A percentile compares a stretch with the other conserved stretches of the same genome.
Conservation (phyloP, 2,797 vertebrate species). For the Meda fulgida region DNA sequence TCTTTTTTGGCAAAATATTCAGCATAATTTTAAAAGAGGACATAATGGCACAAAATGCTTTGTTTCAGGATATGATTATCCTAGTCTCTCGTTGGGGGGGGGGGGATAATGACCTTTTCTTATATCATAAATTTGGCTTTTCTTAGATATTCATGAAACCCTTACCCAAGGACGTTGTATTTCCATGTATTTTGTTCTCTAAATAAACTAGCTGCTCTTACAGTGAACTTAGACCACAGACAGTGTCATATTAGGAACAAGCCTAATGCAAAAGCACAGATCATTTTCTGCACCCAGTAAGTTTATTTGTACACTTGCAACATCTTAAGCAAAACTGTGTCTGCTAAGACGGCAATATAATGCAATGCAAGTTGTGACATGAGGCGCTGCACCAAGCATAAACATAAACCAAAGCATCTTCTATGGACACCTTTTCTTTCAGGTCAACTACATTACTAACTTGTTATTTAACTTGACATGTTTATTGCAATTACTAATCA, state of each 20-base stretch:
- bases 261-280: not conserved
- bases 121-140: not conserved
- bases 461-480: not conserved
- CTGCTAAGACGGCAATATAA: not conserved
- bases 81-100: not conserved
- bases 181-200: not conserved
- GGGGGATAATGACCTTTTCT: not conserved
- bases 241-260: not conserved
- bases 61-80: not conserved
- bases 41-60: not conserved
- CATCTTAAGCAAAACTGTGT: not conserved
- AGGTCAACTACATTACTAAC: not conserved
- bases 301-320: not conserved
- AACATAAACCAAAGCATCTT: not conserved
- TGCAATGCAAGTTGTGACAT: not conserved
- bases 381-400: not conserved
- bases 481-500: conserved; percentile 14
- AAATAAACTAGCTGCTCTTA: not conserved
- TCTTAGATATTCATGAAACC: not conserved
- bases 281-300: not conserved
- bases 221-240: not conserved
- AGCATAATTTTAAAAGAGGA: not conserved
- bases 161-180: not conserved
- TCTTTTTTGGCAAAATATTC: not conserved
- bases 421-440: not conserved